Evolutionary conservation across 1,140 invertebrate species (phyloP).

Genomic region (Dendroctonus valens): DNA sequence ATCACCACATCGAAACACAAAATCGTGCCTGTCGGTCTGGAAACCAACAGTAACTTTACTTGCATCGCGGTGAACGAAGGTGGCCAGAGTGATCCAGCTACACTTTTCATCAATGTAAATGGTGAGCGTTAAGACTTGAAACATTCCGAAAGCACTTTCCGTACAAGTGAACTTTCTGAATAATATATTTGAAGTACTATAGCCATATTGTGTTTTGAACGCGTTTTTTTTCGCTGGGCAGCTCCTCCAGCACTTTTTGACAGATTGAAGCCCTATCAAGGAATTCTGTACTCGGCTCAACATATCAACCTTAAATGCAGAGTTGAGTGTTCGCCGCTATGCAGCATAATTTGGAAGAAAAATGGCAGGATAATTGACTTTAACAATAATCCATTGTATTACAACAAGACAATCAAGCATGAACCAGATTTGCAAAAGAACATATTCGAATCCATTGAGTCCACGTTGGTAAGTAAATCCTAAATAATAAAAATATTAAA

Average conservation of each 20-base stretch:
- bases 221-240: constrained; percentile 39
- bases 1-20: constrained; percentile 71
- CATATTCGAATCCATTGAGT: constrained; percentile 84
- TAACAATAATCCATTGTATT: constrained; percentile 62
- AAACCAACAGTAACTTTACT: constrained; percentile 82
- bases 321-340: constrained; percentile 84
- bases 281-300: constrained; percentile 66
- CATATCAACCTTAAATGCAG: constrained; percentile 80
- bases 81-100: constrained; percentile 71
- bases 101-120: constrained; percentile 72
- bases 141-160: background rate
- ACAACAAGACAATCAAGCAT: constrained; percentile 63
- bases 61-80: constrained; percentile 81
- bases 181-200: too few relatives aligned
- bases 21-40: constrained; percentile 76
- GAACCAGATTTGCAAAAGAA: constrained; percentile 70
- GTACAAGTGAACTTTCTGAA: too few relatives aligned
- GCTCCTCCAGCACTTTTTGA: constrained; percentile 84
- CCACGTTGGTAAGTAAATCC: constrained; percentile 64
- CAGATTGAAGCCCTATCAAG: constrained; percentile 76
- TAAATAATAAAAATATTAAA: too few relatives aligned
- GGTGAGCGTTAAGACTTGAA: constrained; percentile 54
- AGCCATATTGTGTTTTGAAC: too few relatives aligned
- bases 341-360: constrained; percentile 80
- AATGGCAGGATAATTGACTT: constrained; percentile 66